phyloP scores from a whole-genome alignment of 2,113 vertebrate species.

The Atrichornis clamosus region DNA sequence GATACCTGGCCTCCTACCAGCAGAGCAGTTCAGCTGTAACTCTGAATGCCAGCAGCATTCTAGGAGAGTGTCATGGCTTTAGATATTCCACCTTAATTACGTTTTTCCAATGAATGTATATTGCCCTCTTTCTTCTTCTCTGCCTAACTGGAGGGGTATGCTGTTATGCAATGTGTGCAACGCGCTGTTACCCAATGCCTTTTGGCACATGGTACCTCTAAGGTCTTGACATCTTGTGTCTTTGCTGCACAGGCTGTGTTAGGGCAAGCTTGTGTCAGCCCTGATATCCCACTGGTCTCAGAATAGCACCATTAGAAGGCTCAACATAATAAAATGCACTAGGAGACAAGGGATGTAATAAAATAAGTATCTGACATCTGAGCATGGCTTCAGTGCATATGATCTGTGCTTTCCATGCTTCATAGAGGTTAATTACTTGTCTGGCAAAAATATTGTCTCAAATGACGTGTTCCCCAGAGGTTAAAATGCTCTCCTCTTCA shows the following conservation, averaged over 20 bases:
- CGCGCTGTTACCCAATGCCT: too few species aligned
- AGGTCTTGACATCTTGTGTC: neutral
- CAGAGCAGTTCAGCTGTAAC: neutral
- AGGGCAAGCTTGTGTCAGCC: neutral
- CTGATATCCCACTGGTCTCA: neutral
- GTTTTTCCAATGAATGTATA: neutral
- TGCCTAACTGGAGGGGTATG: neutral
- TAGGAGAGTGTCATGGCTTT: neutral
- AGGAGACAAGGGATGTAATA: neutral
- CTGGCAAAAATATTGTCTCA: neutral
- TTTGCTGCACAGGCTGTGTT: neutral
- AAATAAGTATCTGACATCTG: neutral
- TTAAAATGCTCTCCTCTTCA: neutral
- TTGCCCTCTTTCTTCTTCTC: neutral
- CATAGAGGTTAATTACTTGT: neutral
- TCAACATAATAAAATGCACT: neutral
- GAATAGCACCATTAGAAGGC: neutral
- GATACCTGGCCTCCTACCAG: neutral
- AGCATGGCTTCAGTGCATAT: neutral
- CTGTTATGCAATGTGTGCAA: neutral
- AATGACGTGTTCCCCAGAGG: neutral
- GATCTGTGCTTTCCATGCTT: neutral
- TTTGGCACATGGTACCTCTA: neutral
- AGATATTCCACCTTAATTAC: neutral
- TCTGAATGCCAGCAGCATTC: neutral